Evolutionary conservation across 2,797 vertebrate species (phyloP).

Genomic region (Synaphobranchus kaupii): DNA sequence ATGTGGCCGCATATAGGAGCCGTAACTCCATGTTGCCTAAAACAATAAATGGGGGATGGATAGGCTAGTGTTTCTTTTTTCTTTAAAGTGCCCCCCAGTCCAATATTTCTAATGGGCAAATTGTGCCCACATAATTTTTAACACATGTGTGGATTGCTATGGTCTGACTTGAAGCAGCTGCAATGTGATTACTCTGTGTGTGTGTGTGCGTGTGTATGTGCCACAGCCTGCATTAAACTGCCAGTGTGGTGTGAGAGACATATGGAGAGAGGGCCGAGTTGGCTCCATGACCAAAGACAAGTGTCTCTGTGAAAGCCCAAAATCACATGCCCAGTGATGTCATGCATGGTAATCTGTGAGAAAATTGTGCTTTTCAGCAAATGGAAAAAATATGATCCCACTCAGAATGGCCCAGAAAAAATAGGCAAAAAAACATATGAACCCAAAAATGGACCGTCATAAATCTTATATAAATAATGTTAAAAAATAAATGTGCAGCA

Average conservation of each 20-base stretch:
- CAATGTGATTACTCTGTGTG: conserved; percentile 8
- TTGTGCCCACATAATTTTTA: conserved; percentile 34
- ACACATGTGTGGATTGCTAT: conserved; percentile 40
- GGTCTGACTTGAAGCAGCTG: conserved; percentile 35
- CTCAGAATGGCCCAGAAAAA: neutral
- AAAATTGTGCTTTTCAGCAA: conserved; percentile 6
- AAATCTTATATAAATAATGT: conserved; percentile 35
- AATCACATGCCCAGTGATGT: conserved; percentile 31
- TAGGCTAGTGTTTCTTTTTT: neutral
- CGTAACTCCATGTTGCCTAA: neutral
- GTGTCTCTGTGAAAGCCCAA: conserved; percentile 32
- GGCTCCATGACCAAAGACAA: conserved; percentile 30
- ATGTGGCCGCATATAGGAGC: neutral
- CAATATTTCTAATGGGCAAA: neutral
- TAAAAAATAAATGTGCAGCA: conserved; percentile 32
- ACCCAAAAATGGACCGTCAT: conserved; percentile 23
- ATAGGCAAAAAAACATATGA: neutral
- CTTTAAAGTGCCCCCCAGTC: neutral
- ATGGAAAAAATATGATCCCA: neutral
- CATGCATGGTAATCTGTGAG: conserved; percentile 36
- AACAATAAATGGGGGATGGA: neutral
- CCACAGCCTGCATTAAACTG: neutral
- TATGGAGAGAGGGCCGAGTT: conserved; percentile 36
- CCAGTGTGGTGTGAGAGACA: conserved; percentile 25
- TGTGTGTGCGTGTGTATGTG: conserved; percentile 11